A percentile compares a stretch with the other conserved stretches of the same genome.
These are phyloP conservation scores for Coracopsis vasa DNA, from an alignment of 2,113 vertebrate genomes.

Conservation along the genomic window DNA sequence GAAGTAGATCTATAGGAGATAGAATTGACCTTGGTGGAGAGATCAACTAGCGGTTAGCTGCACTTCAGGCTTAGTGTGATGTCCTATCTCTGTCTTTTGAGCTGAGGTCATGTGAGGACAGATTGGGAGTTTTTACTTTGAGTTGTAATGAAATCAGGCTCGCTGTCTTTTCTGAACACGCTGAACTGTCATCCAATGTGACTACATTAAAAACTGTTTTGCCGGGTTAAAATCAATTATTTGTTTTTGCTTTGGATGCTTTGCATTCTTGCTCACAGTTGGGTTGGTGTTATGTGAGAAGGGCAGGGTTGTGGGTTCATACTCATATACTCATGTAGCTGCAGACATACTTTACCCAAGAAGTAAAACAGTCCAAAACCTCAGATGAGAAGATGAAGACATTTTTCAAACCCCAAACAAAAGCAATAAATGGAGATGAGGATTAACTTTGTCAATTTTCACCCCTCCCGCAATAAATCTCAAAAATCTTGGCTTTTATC, in stretches of 20 bases:
- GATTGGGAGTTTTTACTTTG: not conserved
- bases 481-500: slow-evolving; percentile 51
- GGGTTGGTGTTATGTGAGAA: slow-evolving; percentile 42
- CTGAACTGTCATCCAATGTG: not conserved
- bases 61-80: not conserved
- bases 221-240: not conserved
- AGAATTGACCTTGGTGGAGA: not conserved
- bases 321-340: not conserved
- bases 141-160: not conserved
- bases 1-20: not conserved
- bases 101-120: slow-evolving; percentile 5
- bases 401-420: slow-evolving; percentile 54
- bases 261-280: slow-evolving; percentile 60
- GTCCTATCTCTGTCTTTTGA: not conserved
- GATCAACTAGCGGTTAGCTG: not conserved
- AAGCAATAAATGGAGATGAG: slow-evolving; percentile 54
- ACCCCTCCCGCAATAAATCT: slow-evolving; percentile 56
- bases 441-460: slow-evolving; percentile 48
- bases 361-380: slow-evolving; percentile 37
- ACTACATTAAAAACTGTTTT: slow-evolving; percentile 23
- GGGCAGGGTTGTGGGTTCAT: slow-evolving; percentile 28
- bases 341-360: slow-evolving; percentile 40
- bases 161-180: not conserved
- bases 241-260: slow-evolving; percentile 58
- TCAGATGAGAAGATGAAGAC: slow-evolving; percentile 53